Evolutionary conservation across 2,113 vertebrate genomes (phyloP).

Genomic region (Hucho hucho): DNA sequence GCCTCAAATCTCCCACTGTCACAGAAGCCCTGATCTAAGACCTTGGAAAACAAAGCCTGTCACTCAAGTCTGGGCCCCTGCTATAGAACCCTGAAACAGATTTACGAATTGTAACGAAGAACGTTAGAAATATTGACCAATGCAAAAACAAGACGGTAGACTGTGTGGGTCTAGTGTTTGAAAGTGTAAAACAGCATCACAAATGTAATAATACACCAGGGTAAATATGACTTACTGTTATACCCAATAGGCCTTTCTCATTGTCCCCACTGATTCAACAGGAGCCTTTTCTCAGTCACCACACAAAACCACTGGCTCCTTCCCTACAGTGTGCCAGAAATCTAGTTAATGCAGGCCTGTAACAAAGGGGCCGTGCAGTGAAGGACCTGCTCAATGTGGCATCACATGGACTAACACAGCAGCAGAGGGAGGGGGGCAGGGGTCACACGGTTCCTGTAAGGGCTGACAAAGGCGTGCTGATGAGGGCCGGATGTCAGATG

Average conservation of each 20-base stretch:
- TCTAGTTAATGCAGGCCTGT: slow-evolving; percentile 10
- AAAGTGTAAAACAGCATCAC: no score
- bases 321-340: background rate
- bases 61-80: slow-evolving; percentile 34
- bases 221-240: no score
- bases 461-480: slow-evolving; percentile 58
- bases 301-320: background rate
- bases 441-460: slow-evolving; percentile 56
- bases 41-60: slow-evolving; percentile 37
- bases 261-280: background rate
- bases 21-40: slow-evolving; percentile 36
- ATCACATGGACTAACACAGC: slow-evolving; percentile 54
- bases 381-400: slow-evolving; percentile 49
- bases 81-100: background rate
- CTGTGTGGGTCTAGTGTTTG: no score
- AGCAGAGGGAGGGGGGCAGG: slow-evolving; percentile 49
- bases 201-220: no score
- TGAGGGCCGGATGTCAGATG: slow-evolving; percentile 62
- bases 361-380: slow-evolving; percentile 13
- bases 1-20: slow-evolving; percentile 58
- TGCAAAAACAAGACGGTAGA: no score
- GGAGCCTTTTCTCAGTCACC: background rate
- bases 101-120: background rate
- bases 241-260: no score
- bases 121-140: background rate